These are phyloP conservation scores for Coleophora flavipennella DNA, from an alignment of 2,888 invertebrate species.

Conservation along the genomic window DNA sequence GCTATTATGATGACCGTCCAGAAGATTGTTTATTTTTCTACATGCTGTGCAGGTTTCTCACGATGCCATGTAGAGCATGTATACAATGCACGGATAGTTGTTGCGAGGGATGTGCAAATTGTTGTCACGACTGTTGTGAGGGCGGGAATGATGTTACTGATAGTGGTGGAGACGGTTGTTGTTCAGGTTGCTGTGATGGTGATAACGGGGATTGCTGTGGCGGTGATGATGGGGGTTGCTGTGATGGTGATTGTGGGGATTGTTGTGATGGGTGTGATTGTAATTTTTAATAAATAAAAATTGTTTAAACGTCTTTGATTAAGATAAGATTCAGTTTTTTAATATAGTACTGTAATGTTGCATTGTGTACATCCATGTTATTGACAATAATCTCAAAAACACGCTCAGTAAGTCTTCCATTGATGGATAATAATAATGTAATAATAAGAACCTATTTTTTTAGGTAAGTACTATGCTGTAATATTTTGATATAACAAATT, in stretches of 20 bases:
- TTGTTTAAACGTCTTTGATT: too few relatives aligned
- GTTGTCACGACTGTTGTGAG: slow-evolving; percentile 9
- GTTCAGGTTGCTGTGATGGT: slow-evolving; percentile 5
- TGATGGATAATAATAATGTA: too few relatives aligned
- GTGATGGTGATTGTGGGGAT: background rate
- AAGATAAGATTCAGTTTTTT: too few relatives aligned
- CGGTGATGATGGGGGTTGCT: background rate
- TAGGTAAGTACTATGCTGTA: too few relatives aligned
- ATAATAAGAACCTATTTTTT: too few relatives aligned
- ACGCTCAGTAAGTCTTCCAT: too few relatives aligned
- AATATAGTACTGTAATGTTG: too few relatives aligned
- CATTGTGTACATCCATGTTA: too few relatives aligned
- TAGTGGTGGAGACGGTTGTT: slow-evolving; percentile 1
- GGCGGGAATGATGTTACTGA: background rate
- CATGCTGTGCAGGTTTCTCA: slow-evolving; percentile 18
- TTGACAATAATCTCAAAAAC: too few relatives aligned
- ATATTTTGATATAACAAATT: too few relatives aligned
- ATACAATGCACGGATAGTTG: slow-evolving; percentile 22
- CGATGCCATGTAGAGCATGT: slow-evolving; percentile 18
- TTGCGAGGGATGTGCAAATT: slow-evolving; percentile 23
- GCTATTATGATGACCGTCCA: slow-evolving; percentile 4
- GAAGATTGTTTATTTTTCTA: slow-evolving; percentile 18
- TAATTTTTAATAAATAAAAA: background rate
- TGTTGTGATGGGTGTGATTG: slow-evolving; percentile 4
- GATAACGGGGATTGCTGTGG: slow-evolving; percentile 13